Conservation (phyloP, 2,888 invertebrate genomes). For the Rhagonycha fulva region DNA sequence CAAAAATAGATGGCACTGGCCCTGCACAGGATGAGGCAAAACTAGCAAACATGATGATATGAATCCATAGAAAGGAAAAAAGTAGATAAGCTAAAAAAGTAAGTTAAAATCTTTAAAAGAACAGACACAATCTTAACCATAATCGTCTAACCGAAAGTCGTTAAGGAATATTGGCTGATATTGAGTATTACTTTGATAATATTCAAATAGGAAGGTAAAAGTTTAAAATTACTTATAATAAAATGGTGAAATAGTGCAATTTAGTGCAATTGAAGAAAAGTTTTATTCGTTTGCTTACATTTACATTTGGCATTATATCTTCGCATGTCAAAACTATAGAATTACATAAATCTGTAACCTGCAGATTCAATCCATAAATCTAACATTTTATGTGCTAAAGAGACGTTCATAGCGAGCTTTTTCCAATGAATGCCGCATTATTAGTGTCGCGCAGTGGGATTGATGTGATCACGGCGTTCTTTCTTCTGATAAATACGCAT, state of each 20-base stretch:
- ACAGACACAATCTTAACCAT: too few relatives aligned
- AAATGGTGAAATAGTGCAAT: neutral
- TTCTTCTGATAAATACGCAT: slow-evolving; percentile 19
- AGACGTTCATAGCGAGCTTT: slow-evolving; percentile 18
- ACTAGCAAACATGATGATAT: too few relatives aligned
- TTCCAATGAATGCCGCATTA: slow-evolving; percentile 23
- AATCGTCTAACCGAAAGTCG: too few relatives aligned
- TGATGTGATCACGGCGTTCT: slow-evolving; percentile 20
- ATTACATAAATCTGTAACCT: slow-evolving; percentile 23
- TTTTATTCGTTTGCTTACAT: neutral
- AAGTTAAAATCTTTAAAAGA: too few relatives aligned
- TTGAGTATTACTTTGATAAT: too few relatives aligned
- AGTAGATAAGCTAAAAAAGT: too few relatives aligned
- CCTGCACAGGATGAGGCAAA: too few relatives aligned
- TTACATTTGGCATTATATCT: neutral
- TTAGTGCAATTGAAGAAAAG: neutral
- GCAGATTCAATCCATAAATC: slow-evolving; percentile 24
- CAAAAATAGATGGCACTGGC: too few relatives aligned
- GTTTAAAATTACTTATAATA: neutral
- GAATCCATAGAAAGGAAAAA: too few relatives aligned
- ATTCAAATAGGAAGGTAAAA: neutral
- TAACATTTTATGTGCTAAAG: slow-evolving; percentile 21
- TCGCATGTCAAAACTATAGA: neutral
- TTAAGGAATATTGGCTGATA: too few relatives aligned
- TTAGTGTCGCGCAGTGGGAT: slow-evolving; percentile 23